Conservation (phyloP, 1,140 invertebrate species). For the Drosophila oshimai region DNA sequence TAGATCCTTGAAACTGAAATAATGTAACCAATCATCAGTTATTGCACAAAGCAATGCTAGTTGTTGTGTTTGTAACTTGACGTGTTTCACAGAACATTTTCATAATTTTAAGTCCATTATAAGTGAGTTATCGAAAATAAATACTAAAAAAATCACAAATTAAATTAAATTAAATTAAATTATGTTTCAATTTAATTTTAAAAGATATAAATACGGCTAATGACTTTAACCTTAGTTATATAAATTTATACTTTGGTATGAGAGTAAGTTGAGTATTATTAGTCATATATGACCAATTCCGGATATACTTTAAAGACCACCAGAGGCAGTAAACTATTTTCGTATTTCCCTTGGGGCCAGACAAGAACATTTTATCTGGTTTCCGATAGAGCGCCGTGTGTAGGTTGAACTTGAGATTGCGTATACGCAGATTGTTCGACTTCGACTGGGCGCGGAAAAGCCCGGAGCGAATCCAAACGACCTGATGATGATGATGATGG, state of each 20-base stretch:
- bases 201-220: no score
- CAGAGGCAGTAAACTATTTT: constrained; percentile 18
- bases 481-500: constrained; percentile 41
- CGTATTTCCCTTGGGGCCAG: not conserved
- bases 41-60: no score
- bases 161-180: no score
- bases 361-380: constrained; percentile 20
- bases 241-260: not conserved
- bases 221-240: no score
- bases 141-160: no score
- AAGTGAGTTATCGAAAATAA: no score
- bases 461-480: not conserved
- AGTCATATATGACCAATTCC: not conserved
- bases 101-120: no score
- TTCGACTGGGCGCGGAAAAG: constrained; percentile 14
- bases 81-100: no score
- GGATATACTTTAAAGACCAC: constrained; percentile 1
- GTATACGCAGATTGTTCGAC: constrained; percentile 33
- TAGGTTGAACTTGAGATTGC: constrained; percentile 35
- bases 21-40: no score
- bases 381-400: constrained; percentile 13
- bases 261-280: not conserved
- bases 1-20: no score
- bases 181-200: no score
- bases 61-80: no score